Conservation (phyloP, 2,113 vertebrate species). For the human (Homo sapiens) region DNA sequence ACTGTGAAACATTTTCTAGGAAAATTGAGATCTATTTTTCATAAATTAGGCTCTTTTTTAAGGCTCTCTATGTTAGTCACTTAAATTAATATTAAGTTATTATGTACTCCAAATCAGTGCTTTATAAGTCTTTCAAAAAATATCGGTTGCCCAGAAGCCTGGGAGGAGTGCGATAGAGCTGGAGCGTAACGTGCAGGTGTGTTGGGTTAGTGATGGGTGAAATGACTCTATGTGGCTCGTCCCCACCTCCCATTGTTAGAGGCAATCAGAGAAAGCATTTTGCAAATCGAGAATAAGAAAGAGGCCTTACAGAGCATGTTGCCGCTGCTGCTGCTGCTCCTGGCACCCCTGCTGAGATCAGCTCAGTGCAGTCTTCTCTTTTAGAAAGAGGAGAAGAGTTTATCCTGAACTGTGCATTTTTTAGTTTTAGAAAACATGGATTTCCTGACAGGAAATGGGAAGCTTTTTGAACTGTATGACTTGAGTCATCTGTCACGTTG, state of each 20-base stretch:
- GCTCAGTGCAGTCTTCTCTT: neutral
- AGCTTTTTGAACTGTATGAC: neutral
- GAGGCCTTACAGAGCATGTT: neutral
- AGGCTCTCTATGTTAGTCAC: constrained; percentile 32
- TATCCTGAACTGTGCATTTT: neutral
- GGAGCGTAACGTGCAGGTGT: neutral
- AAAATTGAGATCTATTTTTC: constrained; percentile 44
- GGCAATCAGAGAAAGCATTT: neutral
- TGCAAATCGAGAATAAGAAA: neutral
- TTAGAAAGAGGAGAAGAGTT: neutral
- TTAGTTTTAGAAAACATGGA: neutral
- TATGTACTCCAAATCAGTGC: constrained; percentile 22
- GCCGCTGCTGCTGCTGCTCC: too few species aligned
- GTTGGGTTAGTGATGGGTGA: constrained; percentile 19
- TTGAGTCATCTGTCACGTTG: neutral
- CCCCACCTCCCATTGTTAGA: neutral
- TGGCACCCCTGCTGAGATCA: neutral
- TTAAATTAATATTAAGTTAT: constrained; percentile 59
- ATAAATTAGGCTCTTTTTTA: neutral
- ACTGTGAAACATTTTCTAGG: constrained; percentile 27
- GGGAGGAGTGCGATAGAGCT: neutral
- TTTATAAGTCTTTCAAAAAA: constrained; percentile 11
- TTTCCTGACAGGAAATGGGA: neutral
- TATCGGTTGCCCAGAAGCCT: neutral
- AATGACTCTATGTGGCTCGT: neutral